A percentile compares a stretch with the other conserved stretches of the same genome.
Evolutionary conservation across 2,797 vertebrate genomes (phyloP).

Genomic region (Ctenochaetus hawaiiensis): DNA sequence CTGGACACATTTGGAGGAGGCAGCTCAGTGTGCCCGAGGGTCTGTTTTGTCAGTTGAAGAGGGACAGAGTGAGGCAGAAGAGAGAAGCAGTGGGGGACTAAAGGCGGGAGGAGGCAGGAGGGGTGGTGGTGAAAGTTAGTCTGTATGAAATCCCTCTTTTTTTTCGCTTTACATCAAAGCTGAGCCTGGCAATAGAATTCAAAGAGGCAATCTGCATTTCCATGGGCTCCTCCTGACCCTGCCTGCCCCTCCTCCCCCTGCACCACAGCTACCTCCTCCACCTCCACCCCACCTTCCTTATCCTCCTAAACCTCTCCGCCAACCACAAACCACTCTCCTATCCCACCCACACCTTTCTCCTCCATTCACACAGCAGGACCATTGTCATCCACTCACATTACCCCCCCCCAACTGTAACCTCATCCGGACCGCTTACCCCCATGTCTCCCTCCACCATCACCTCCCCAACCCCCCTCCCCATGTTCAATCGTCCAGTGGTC

Average conservation of each 20-base stretch:
- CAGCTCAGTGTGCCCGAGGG: slow-evolving; percentile 53
- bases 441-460: slow-evolving; percentile 33
- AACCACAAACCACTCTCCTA: slow-evolving; percentile 66
- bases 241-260: slow-evolving; percentile 22
- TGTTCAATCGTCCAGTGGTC: slow-evolving; percentile 16
- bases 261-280: slow-evolving; percentile 13
- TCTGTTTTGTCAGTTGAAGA: slow-evolving; percentile 76
- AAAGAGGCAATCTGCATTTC: slow-evolving; percentile 85
- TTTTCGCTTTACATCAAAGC: slow-evolving; percentile 83
- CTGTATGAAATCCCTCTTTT: slow-evolving; percentile 73
- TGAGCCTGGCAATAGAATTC: slow-evolving; percentile 78
- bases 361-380: slow-evolving; percentile 75
- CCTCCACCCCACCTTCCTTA: slow-evolving; percentile 54
- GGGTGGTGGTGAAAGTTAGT: slow-evolving; percentile 75
- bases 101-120: slow-evolving; percentile 46
- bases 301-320: slow-evolving; percentile 56
- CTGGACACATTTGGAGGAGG: slow-evolving; percentile 46
- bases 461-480: slow-evolving; percentile 39
- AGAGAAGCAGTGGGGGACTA: slow-evolving; percentile 60
- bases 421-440: slow-evolving; percentile 53
- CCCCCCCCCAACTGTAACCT: slow-evolving; percentile 48
- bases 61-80: slow-evolving; percentile 39
- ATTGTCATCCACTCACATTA: slow-evolving; percentile 69
- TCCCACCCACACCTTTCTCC: slow-evolving; percentile 71
- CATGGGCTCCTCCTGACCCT: slow-evolving; percentile 80